Percentiles rank a stretch among this genome's conserved stretches.
These are phyloP conservation scores for Helleia helle DNA, from an alignment of 2,888 invertebrate species.

Conservation along the genomic window DNA sequence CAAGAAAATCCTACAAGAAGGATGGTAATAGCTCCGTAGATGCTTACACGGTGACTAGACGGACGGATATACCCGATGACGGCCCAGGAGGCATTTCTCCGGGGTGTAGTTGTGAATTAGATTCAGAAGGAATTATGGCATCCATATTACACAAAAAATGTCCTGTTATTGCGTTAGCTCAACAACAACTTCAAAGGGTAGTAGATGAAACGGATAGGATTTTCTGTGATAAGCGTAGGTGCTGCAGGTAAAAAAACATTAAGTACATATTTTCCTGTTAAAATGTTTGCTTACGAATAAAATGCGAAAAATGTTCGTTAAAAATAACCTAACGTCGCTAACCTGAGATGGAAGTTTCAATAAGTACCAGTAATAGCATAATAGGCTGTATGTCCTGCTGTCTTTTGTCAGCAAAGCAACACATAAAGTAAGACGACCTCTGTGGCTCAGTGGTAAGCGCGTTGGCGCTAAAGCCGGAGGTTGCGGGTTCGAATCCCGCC, in stretches of 20 bases:
- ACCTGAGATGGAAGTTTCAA: too few species aligned
- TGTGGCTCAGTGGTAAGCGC: too few species aligned
- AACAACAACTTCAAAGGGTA: conserved; percentile 48
- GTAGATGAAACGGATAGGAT: conserved; percentile 52
- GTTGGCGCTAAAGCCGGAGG: too few species aligned
- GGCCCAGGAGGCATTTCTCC: conserved; percentile 16
- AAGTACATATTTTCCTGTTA: too few species aligned
- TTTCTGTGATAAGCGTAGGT: conserved; percentile 40
- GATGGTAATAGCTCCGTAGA: conserved; percentile 30
- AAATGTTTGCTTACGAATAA: too few species aligned
- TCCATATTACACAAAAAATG: conserved; percentile 59
- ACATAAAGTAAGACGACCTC: too few species aligned
- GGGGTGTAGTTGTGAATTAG: conserved; percentile 44
- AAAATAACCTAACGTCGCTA: too few species aligned
- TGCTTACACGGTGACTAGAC: conserved; percentile 28
- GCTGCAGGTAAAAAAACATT: conserved; percentile 46
- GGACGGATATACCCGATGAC: conserved; percentile 17
- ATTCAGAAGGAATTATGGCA: conserved; percentile 46
- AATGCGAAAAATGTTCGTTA: too few species aligned
- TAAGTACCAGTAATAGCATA: too few species aligned
- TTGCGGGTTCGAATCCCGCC: too few species aligned
- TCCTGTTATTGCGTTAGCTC: conserved; percentile 53
- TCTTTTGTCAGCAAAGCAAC: too few species aligned
- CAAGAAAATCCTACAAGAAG: conserved; percentile 51
- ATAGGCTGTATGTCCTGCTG: too few species aligned